phyloP scores from a whole-genome alignment of 2,797 vertebrate species.

The Scarus forsteni region DNA sequence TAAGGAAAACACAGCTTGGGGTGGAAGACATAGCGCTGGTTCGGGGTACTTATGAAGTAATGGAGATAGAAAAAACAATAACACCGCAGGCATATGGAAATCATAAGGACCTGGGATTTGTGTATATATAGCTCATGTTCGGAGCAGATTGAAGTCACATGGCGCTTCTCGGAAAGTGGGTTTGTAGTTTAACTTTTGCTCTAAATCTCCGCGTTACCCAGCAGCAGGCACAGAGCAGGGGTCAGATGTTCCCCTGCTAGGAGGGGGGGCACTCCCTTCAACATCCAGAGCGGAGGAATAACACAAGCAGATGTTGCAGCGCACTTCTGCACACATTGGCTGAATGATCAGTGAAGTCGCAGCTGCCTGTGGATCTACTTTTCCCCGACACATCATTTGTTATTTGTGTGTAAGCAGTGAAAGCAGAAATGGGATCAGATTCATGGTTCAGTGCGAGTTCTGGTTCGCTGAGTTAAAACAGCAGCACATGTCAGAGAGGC shows the following conservation, averaged over 20 bases:
- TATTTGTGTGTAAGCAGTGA: constrained; percentile 47
- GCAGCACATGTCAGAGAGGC: constrained; percentile 42
- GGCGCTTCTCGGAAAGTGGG: constrained; percentile 64
- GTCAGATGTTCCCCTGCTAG: constrained; percentile 60
- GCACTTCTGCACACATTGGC: constrained; percentile 49
- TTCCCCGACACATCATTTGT: constrained; percentile 53
- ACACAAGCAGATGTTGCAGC: constrained; percentile 69
- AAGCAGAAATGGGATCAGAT: constrained; percentile 38
- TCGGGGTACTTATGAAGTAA: constrained; percentile 74
- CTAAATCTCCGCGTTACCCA: constrained; percentile 72
- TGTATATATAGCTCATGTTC: constrained; percentile 79
- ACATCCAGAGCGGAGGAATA: constrained; percentile 54
- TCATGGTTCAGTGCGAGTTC: constrained; percentile 35
- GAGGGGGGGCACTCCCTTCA: constrained; percentile 49
- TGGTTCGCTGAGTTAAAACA: constrained; percentile 30
- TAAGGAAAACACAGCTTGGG: constrained; percentile 52
- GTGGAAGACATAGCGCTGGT: constrained; percentile 45
- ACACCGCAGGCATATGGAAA: constrained; percentile 84
- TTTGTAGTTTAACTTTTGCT: constrained; percentile 70
- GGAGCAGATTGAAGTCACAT: constrained; percentile 80
- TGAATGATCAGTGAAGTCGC: constrained; percentile 63
- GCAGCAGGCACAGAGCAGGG: constrained; percentile 69
- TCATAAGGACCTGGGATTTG: constrained; percentile 77
- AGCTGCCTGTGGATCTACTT: constrained; percentile 55
- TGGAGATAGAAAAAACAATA: constrained; percentile 79